Percentiles rank a stretch among this genome's conserved stretches.
phyloP scores from a whole-genome alignment of 2,888 invertebrate species.

The Augochlorella aurata region DNA sequence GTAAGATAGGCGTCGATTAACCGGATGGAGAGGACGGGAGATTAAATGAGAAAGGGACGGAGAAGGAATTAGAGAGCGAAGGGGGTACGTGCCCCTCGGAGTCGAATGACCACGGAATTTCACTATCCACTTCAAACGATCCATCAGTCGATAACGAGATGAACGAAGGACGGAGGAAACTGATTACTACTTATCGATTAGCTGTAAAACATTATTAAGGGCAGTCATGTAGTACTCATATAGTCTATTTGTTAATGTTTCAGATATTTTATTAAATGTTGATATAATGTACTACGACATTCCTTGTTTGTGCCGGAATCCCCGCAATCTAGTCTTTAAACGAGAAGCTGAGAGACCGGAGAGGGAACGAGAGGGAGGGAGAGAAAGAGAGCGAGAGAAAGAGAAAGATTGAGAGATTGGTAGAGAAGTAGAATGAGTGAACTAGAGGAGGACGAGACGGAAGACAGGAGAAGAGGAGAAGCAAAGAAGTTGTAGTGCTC shows the following conservation, averaged over 20 bases:
- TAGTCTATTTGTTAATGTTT: constrained; percentile 81
- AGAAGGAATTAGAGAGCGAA: background rate
- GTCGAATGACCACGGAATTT: constrained; percentile 48
- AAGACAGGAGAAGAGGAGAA: background rate
- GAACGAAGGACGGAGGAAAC: constrained; percentile 44
- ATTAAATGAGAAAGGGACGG: background rate
- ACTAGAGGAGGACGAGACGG: background rate
- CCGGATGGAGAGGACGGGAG: background rate
- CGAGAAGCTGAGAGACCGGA: constrained; percentile 15
- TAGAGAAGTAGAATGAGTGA: background rate
- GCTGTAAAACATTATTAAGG: constrained; percentile 74
- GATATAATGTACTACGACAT: constrained; percentile 80
- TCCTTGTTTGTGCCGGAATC: constrained; percentile 77
- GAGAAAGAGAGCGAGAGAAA: background rate
- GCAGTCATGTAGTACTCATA: constrained; percentile 78
- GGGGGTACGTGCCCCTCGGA: constrained; percentile 8
- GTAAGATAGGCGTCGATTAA: constrained; percentile 1
- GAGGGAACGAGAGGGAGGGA: constrained; percentile 18
- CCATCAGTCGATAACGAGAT: constrained; percentile 59
- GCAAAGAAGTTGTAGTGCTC: background rate
- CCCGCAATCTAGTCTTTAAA: constrained; percentile 71
- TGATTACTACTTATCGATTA: constrained; percentile 75
- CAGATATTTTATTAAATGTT: constrained; percentile 81
- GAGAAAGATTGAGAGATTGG: background rate
- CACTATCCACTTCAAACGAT: constrained; percentile 65